Conservation (phyloP, 2,797 vertebrate genomes). For the Monodelphis domestica region DNA sequence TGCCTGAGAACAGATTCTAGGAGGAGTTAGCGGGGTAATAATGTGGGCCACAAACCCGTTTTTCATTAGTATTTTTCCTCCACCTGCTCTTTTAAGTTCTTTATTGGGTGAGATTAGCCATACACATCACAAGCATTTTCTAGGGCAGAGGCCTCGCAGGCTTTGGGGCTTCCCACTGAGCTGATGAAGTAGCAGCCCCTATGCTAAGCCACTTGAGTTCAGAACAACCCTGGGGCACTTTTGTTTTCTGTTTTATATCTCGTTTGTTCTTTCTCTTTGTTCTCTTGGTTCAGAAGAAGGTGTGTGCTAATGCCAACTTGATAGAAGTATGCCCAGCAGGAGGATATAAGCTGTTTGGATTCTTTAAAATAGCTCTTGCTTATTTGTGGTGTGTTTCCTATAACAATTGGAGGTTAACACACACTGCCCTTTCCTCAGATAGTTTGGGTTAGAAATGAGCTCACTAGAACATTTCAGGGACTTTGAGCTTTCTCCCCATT, state of each 20-base stretch:
- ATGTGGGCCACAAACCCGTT: conserved; percentile 64
- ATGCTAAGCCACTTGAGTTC: conserved; percentile 75
- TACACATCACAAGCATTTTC: conserved; percentile 75
- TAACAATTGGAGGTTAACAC: conserved; percentile 12
- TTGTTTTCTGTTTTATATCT: conserved; percentile 78
- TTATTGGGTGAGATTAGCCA: conserved; percentile 77
- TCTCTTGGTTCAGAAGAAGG: conserved; percentile 72
- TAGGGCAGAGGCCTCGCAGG: conserved; percentile 73
- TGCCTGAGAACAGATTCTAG: conserved; percentile 69
- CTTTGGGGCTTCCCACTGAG: conserved; percentile 76
- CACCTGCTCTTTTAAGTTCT: conserved; percentile 77
- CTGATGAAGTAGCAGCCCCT: conserved; percentile 77
- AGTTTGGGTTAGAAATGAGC: conserved; percentile 23
- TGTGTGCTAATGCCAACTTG: conserved; percentile 67
- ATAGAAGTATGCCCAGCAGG: conserved; percentile 63
- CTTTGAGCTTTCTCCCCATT: neutral
- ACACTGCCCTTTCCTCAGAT: neutral
- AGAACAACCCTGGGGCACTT: conserved; percentile 81
- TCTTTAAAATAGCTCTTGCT: conserved; percentile 49
- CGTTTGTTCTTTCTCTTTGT: conserved; percentile 78
- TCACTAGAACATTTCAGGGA: neutral
- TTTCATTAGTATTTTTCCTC: conserved; percentile 41
- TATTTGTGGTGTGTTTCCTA: conserved; percentile 42
- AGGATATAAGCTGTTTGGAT: conserved; percentile 65
- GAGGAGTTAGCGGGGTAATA: conserved; percentile 58